These are phyloP conservation scores for Caenorhabditis panamensis DNA, from an alignment of 2,888 invertebrate species.

Conservation along the genomic window DNA sequence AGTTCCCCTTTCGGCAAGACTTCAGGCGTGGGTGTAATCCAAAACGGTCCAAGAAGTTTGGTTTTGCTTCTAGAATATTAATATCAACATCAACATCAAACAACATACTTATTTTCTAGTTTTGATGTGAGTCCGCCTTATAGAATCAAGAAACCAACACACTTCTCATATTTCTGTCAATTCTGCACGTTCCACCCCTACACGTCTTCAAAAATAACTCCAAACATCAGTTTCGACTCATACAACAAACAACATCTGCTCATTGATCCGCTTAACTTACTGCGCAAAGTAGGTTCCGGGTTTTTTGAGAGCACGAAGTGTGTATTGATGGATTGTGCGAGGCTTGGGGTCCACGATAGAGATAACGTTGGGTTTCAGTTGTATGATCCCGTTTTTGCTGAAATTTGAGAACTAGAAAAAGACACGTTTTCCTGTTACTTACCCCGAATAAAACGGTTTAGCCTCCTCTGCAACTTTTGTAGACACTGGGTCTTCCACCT, in stretches of 20 bases:
- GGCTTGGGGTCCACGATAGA: conserved; percentile 42
- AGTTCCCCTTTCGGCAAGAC: conserved; percentile 46
- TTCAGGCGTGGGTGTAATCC: conserved; percentile 21
- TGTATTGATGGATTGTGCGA: conserved; percentile 20
- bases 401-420: background rate
- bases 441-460: conserved; percentile 40
- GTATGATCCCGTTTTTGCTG: conserved; percentile 35
- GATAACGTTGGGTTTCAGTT: conserved; percentile 31
- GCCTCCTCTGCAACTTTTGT: background rate
- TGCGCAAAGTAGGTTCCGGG: conserved; percentile 42
- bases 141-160: background rate
- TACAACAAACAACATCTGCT: background rate
- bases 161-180: background rate
- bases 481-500: too few species aligned
- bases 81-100: background rate
- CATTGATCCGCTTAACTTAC: conserved; percentile 8
- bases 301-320: conserved; percentile 24
- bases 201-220: background rate
- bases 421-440: background rate
- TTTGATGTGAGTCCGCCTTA: background rate
- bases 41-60: conserved; percentile 33
- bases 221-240: background rate
- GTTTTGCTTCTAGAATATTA: conserved; percentile 35
- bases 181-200: background rate
- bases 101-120: background rate